Percentiles rank a stretch among this genome's conserved stretches.
Conservation (phyloP, 2,888 invertebrate species). For the Aporophyla nigra region DNA sequence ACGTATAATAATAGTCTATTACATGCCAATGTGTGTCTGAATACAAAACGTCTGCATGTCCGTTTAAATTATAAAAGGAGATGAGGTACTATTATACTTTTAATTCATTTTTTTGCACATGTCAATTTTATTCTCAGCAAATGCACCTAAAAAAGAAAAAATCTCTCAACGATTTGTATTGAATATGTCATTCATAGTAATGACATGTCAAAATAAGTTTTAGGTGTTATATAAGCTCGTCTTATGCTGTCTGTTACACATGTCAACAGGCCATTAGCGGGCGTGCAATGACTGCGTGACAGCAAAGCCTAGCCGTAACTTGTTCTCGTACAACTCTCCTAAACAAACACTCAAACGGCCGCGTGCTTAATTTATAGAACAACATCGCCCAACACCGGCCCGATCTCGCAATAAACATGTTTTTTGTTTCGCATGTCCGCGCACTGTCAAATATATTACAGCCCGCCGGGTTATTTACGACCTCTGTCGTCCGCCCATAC, state of each 20-base stretch:
- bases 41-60: conserved; percentile 22
- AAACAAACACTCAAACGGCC: conserved; percentile 83
- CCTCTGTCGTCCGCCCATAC: conserved; percentile 90
- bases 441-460: conserved; percentile 91
- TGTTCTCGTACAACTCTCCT: conserved; percentile 71
- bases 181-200: neutral
- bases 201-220: conserved; percentile 33
- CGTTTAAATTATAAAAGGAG: conserved; percentile 15
- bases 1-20: conserved; percentile 39
- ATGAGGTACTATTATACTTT: conserved; percentile 7
- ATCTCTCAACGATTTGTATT: neutral
- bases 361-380: conserved; percentile 84
- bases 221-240: conserved; percentile 14
- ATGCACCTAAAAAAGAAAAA: neutral
- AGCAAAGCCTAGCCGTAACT: conserved; percentile 65
- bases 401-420: conserved; percentile 90
- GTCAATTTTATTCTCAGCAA: neutral
- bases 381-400: conserved; percentile 72
- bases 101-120: conserved; percentile 3
- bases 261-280: conserved; percentile 67
- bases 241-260: conserved; percentile 49
- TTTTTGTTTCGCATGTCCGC: conserved; percentile 91
- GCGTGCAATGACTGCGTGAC: conserved; percentile 63
- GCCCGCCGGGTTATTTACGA: conserved; percentile 90
- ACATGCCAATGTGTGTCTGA: conserved; percentile 28